Base-by-base conservation (phyloP, 2,797 vertebrate genomes). In the Cetoscarus ocellatus region DNA sequence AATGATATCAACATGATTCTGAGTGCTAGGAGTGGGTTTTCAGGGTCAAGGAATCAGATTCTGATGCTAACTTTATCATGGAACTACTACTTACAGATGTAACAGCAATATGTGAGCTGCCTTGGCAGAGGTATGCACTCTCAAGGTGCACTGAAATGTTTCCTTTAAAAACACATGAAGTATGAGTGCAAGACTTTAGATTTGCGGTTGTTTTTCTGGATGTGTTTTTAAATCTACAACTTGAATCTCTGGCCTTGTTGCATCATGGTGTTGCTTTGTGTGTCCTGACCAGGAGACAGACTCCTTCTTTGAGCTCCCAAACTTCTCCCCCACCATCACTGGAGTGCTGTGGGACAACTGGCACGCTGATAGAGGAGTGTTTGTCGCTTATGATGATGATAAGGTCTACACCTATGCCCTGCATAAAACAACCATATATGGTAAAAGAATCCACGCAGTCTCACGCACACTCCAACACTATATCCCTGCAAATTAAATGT, bases 311-410 rank as follows among this genome's bases (percentile, higher is more conserved):
- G 98, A 99, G 90, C 96, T 99, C 84, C 96, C 97, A 72, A 92
- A 96, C 82, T 97, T 99, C 82, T 96, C 97, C 19, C 96, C 97
- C 48, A 96, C 96, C 67, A 96, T 97, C 89, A 98, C 95, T 78
- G 96, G 96, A 77, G 93, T 99, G 62, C 91, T 99, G 50, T 99
- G 98, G 98, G 98, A 99, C 90, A 97, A 96, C 89, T 98, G 96
- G 95, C 94, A 94, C 0, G 86, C 94, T 85, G 96, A 98, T 90
- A 96, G 95, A 92, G 95, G 95, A 42, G 96, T 98, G 71, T 98
- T 96, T 83, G 93, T 96, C 71, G 96, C 97, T 38, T 99, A 95
- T 42, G 97, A 99, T 53, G 96, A 98, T 42, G 97, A 99, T 86
- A 99, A 98, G 83, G 95, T 94, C 1, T 97, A 97, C 76, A 98